These are phyloP conservation scores for Panorpa germanica DNA, from an alignment of 2,888 invertebrate genomes.

Conservation along the genomic window DNA sequence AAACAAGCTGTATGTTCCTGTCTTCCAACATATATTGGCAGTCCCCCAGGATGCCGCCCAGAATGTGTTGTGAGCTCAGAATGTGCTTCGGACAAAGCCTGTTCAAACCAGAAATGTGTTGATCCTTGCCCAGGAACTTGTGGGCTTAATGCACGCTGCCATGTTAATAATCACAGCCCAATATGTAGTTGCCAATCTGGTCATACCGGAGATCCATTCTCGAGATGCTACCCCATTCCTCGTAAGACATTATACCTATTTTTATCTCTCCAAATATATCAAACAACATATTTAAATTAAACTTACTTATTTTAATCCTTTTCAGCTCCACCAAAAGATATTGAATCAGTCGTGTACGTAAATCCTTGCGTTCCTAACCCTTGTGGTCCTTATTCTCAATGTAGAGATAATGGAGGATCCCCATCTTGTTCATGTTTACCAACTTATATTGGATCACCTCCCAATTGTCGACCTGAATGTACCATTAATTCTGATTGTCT, in stretches of 20 bases:
- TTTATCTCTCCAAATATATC: not conserved
- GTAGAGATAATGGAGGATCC: constrained; percentile 27
- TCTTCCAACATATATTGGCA: constrained; percentile 41
- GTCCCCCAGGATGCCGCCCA: constrained; percentile 58
- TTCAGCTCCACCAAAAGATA: constrained; percentile 16
- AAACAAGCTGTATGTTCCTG: constrained; percentile 48
- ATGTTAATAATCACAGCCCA: constrained; percentile 44
- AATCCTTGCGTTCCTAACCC: constrained; percentile 55
- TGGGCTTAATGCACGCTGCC: constrained; percentile 39
- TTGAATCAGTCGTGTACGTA: constrained; percentile 21
- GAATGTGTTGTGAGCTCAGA: constrained; percentile 54
- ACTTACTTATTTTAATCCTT: too few relatives aligned
- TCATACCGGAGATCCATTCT: constrained; percentile 46
- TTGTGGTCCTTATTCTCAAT: constrained; percentile 59
- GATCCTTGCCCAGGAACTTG: constrained; percentile 47
- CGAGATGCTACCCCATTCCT: constrained; percentile 29
- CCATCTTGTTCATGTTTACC: constrained; percentile 46
- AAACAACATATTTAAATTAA: too few relatives aligned
- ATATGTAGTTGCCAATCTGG: constrained; percentile 35
- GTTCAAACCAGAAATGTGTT: constrained; percentile 41
- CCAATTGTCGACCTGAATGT: constrained; percentile 56
- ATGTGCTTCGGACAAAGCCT: constrained; percentile 37
- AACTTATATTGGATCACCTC: constrained; percentile 52
- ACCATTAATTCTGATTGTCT: constrained; percentile 47
- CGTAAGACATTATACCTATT: constrained; percentile 17